These are phyloP conservation scores for Amphiura filiformis DNA, from an alignment of 35 echinoderm and acorn worm genomes.

Conservation along the genomic window DNA sequence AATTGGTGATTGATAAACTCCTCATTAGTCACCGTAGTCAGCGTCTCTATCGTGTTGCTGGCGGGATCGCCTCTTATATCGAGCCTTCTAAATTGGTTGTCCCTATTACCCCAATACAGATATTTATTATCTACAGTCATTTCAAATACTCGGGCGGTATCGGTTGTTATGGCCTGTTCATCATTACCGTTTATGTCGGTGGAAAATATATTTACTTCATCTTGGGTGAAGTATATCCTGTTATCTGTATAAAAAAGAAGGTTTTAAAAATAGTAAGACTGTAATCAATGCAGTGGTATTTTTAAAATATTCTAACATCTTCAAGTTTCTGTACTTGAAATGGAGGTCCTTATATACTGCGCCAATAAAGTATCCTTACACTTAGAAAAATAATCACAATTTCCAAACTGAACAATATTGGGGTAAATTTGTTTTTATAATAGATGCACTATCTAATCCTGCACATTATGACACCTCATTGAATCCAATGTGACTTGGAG, in stretches of 20 bases:
- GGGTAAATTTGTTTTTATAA: too few relatives aligned
- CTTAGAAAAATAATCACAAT: too few relatives aligned
- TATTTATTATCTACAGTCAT: neutral
- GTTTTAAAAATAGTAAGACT: neutral
- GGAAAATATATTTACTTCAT: neutral
- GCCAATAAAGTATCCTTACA: too few relatives aligned
- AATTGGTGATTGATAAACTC: neutral
- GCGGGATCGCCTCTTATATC: neutral
- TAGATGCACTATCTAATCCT: too few relatives aligned
- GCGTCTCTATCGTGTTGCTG: neutral
- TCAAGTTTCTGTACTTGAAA: too few relatives aligned
- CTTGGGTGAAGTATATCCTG: neutral
- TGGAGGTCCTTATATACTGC: too few relatives aligned
- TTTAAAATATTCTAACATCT: too few relatives aligned
- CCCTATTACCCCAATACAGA: neutral
- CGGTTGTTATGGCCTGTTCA: neutral
- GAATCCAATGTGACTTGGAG: too few relatives aligned
- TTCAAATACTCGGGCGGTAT: neutral
- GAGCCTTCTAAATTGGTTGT: neutral
- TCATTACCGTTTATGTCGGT: neutral
- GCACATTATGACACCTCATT: too few relatives aligned
- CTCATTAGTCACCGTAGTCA: neutral
- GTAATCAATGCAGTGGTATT: too few relatives aligned
- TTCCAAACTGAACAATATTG: too few relatives aligned
- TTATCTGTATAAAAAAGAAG: neutral